Evolutionary conservation across 2,888 invertebrate genomes (phyloP).

Genomic region (Exocentrus adspersus): DNA sequence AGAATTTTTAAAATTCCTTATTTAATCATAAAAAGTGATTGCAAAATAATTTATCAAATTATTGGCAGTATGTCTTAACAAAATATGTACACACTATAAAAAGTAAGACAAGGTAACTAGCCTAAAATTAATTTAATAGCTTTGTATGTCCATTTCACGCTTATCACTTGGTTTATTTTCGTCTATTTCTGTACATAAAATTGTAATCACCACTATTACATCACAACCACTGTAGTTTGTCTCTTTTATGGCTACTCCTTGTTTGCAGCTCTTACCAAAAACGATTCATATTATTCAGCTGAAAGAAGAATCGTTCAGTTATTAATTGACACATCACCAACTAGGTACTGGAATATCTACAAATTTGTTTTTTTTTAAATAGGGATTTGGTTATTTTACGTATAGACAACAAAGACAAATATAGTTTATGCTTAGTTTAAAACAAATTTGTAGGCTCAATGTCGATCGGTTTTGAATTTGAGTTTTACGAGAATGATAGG

Average conservation of each 20-base stretch:
- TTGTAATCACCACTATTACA: constrained; percentile 35
- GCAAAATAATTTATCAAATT: constrained; percentile 23
- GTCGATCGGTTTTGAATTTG: too few relatives aligned
- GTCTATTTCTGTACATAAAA: constrained; percentile 32
- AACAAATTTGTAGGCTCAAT: too few relatives aligned
- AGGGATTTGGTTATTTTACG: too few relatives aligned
- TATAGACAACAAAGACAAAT: too few relatives aligned
- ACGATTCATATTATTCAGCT: constrained; percentile 39
- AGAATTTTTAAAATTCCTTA: constrained; percentile 30
- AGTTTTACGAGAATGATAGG: too few relatives aligned
- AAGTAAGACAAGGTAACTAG: constrained; percentile 6
- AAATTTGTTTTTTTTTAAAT: not conserved
- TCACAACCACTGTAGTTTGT: constrained; percentile 42
- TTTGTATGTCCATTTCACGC: constrained; percentile 13
- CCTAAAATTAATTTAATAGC: constrained; percentile 25
- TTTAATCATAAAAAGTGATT: constrained; percentile 23
- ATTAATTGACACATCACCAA: too few relatives aligned
- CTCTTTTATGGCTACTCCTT: constrained; percentile 27
- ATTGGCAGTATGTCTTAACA: constrained; percentile 27
- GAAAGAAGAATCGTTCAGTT: constrained; percentile 24
- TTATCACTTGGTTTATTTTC: constrained; percentile 22
- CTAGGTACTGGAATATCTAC: not conserved
- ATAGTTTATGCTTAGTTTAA: too few relatives aligned
- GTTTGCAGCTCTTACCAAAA: constrained; percentile 37
- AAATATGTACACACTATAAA: constrained; percentile 24